A percentile compares a stretch with the other conserved stretches of the same genome.
phyloP scores from a whole-genome alignment of 2,113 vertebrate genomes.

The Sarotherodon lohbergeri region DNA sequence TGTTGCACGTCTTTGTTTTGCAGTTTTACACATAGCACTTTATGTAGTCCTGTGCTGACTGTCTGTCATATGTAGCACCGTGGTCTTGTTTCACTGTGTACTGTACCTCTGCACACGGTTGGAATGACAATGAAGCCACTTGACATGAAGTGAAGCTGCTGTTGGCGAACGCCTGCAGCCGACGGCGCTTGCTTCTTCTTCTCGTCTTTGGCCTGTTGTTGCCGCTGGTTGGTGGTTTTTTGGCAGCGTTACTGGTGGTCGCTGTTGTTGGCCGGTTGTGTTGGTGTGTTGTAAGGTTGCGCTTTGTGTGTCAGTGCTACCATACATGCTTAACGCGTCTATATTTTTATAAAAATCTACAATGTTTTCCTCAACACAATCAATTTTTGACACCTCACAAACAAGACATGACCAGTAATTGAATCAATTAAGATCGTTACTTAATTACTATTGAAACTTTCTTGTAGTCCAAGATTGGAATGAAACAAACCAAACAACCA shows the following conservation, averaged over 20 bases:
- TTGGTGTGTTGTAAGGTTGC: not conserved
- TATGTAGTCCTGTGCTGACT: not conserved
- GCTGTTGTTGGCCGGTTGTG: not conserved
- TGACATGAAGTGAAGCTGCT: not conserved
- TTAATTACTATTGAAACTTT: not conserved
- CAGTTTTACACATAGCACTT: not conserved
- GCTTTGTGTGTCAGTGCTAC: not conserved
- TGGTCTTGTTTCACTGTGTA: not conserved
- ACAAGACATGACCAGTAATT: not conserved
- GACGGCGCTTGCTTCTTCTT: not conserved
- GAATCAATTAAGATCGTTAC: not conserved
- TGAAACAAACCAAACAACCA: not conserved
- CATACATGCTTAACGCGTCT: fast-evolving
- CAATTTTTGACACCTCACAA: not conserved
- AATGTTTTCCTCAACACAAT: not conserved
- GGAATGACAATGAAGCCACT: not conserved
- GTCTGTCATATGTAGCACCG: not conserved
- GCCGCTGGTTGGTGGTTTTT: not conserved
- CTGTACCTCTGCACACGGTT: not conserved
- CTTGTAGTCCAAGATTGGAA: not conserved
- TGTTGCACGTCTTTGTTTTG: not conserved
- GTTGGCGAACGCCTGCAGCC: not conserved
- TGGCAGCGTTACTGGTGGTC: not conserved
- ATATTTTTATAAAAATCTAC: not conserved
- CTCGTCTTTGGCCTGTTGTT: not conserved